These are phyloP conservation scores for Lepus americanus DNA, from an alignment of 2,113 vertebrate genomes.

Conservation along the genomic window DNA sequence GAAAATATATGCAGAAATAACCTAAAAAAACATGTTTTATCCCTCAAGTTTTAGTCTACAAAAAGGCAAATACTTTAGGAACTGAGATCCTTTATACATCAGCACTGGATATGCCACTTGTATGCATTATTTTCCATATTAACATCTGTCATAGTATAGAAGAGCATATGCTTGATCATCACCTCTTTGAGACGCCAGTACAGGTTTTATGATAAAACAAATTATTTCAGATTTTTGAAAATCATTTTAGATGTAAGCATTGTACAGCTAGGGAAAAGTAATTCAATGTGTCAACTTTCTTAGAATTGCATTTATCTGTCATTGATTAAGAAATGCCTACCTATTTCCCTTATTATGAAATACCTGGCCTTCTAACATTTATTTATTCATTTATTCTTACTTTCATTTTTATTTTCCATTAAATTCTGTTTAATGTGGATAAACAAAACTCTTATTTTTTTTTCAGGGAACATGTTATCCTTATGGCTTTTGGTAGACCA, in stretches of 20 bases:
- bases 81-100: neutral
- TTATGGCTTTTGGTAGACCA: neutral
- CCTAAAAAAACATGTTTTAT: neutral
- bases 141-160: no score
- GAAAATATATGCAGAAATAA: neutral
- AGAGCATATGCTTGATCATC: neutral
- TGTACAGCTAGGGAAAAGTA: neutral
- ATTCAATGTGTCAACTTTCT: neutral
- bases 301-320: neutral
- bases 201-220: neutral
- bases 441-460: neutral
- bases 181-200: neutral
- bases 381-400: neutral
- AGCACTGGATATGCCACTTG: neutral
- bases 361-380: fast-evolving
- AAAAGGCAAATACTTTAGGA: neutral
- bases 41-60: neutral
- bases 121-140: neutral
- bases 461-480: neutral
- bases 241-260: neutral
- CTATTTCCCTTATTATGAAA: neutral
- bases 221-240: neutral
- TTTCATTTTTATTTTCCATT: neutral
- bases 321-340: fast-evolving
- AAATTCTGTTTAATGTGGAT: neutral